These are phyloP conservation scores for Apamea crenata DNA, from an alignment of 2,888 invertebrate genomes.

Conservation along the genomic window DNA sequence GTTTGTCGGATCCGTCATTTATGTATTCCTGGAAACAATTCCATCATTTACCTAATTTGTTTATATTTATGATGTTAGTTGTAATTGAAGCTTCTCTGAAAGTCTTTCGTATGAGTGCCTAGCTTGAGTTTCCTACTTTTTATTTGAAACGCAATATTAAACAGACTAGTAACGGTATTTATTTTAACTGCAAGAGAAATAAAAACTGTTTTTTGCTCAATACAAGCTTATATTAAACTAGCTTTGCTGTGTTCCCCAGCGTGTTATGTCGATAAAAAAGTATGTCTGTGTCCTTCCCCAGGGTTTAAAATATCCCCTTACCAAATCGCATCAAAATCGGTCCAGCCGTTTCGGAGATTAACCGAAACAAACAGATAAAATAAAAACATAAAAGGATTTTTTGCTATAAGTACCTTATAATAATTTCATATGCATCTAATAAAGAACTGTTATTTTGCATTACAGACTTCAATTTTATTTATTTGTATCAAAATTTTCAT, in stretches of 20 bases:
- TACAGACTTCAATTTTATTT: background rate
- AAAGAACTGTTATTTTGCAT: too few relatives aligned
- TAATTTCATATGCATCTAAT: too few relatives aligned
- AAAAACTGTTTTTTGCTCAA: background rate
- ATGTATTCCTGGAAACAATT: constrained; percentile 3
- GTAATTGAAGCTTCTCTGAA: constrained; percentile 2
- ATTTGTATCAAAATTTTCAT: background rate
- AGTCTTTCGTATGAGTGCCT: background rate
- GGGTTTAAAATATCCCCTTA: too few relatives aligned
- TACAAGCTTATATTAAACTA: background rate
- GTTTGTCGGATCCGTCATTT: constrained; percentile 12
- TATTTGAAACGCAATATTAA: background rate
- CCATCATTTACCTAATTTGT: background rate
- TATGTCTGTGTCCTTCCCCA: too few relatives aligned
- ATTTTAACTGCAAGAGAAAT: background rate
- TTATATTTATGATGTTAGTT: background rate
- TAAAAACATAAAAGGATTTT: too few relatives aligned
- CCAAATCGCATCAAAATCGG: too few relatives aligned
- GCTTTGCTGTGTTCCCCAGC: too few relatives aligned
- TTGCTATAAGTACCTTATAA: too few relatives aligned
- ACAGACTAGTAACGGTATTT: background rate
- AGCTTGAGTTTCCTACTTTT: background rate
- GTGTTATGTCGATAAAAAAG: too few relatives aligned
- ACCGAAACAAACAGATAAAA: too few relatives aligned
- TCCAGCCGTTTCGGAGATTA: too few relatives aligned